Conservation (phyloP, 2,888 invertebrate species). For the Trissoscelio sp. region DNA sequence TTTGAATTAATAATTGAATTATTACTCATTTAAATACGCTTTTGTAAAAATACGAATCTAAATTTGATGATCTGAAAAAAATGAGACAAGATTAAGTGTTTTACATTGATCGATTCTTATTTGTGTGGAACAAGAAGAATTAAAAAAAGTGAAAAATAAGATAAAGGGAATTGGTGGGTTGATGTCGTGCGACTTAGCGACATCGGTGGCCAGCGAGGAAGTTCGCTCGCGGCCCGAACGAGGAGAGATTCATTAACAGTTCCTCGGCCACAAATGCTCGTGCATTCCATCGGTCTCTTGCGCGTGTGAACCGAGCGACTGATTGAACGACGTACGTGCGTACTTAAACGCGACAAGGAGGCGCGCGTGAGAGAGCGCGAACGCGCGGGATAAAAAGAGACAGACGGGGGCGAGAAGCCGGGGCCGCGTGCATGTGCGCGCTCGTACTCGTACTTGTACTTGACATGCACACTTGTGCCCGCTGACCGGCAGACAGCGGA, state of each 20-base stretch:
- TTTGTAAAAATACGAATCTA: too few species aligned
- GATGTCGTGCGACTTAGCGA: constrained; percentile 56
- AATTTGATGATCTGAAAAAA: too few species aligned
- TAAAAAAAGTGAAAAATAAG: too few species aligned
- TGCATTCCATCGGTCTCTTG: constrained; percentile 69
- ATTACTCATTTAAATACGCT: too few species aligned
- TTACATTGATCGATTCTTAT: too few species aligned
- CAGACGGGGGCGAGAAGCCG: constrained; percentile 4
- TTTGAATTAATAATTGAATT: too few species aligned
- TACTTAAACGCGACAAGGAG: constrained; percentile 62
- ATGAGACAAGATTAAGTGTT: too few species aligned
- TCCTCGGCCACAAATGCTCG: constrained; percentile 74
- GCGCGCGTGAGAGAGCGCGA: constrained; percentile 32
- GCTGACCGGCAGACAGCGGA: constrained; percentile 73
- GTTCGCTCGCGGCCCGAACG: constrained; percentile 73
- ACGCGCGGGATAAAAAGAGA: constrained; percentile 6
- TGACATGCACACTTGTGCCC: constrained; percentile 75
- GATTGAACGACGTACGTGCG: constrained; percentile 70
- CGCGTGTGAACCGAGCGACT: constrained; percentile 70
- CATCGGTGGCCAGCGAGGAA: constrained; percentile 61
- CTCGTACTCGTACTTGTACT: constrained; percentile 65
- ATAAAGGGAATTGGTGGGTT: too few species aligned
- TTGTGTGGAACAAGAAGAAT: too few species aligned
- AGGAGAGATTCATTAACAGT: constrained; percentile 81
- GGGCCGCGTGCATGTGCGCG: constrained; percentile 33